A percentile compares a stretch with the other conserved stretches of the same genome.
Conservation (phyloP, 2,888 invertebrate genomes). For the Leptopilina myrica region DNA sequence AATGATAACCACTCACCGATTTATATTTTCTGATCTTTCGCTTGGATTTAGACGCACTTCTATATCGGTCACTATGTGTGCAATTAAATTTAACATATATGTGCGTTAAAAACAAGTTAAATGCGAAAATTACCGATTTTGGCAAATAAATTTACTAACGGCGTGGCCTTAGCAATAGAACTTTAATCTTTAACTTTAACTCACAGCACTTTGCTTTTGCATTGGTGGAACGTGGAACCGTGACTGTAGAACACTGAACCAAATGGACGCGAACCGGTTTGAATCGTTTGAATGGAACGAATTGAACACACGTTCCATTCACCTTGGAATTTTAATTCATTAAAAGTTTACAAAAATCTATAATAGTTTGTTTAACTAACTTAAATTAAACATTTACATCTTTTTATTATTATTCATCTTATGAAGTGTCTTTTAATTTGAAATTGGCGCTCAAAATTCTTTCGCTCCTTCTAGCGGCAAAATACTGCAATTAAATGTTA, state of each 20-base stretch:
- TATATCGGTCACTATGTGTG: neutral
- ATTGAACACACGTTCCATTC: no score
- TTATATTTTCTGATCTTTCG: neutral
- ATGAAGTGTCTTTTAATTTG: neutral
- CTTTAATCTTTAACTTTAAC: neutral
- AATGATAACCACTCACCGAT: conserved; percentile 1
- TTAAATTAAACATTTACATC: no score
- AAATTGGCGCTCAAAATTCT: neutral
- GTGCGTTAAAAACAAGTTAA: conserved; percentile 16
- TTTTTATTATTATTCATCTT: no score
- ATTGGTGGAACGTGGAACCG: neutral
- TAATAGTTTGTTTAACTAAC: no score
- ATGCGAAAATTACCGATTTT: neutral
- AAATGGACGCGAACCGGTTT: no score
- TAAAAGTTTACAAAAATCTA: no score
- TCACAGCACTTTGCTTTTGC: neutral
- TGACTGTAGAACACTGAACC: no score
- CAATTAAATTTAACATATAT: neutral
- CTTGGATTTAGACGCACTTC: neutral
- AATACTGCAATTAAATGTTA: neutral
- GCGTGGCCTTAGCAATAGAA: neutral
- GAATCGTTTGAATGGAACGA: no score
- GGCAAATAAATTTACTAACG: neutral
- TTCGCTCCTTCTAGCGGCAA: neutral
- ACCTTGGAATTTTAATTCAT: no score